Conservation (phyloP, 2,113 vertebrate species). For the Eclectus roratus region DNA sequence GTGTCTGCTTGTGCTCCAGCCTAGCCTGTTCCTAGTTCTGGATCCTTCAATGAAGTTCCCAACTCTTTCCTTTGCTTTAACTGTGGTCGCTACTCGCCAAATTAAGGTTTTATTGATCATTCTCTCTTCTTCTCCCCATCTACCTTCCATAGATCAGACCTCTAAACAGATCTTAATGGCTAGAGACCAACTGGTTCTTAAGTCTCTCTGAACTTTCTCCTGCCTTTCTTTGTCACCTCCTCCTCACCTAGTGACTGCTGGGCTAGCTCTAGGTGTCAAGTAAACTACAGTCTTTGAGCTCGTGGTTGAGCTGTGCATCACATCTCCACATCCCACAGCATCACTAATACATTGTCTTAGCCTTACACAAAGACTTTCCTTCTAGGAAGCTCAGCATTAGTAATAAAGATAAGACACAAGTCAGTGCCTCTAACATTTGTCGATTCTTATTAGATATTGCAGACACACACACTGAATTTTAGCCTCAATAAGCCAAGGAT, state of each 20-base stretch:
- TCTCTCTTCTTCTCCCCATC: not conserved
- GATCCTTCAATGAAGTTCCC: not conserved
- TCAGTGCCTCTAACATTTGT: not conserved
- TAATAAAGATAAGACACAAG: not conserved
- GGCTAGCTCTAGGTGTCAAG: not conserved
- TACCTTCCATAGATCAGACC: not conserved
- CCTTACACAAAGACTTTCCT: not conserved
- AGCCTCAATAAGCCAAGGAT: not conserved
- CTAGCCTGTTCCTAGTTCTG: not conserved
- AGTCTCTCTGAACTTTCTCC: not conserved
- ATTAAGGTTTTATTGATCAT: not conserved
- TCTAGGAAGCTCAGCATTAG: not conserved
- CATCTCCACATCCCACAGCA: not conserved
- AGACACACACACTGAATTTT: not conserved
- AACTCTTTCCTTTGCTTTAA: not conserved
- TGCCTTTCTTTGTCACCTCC: not conserved
- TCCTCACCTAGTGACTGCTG: not conserved
- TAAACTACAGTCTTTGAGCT: not conserved
- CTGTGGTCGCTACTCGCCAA: not conserved
- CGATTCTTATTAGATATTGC: not conserved
- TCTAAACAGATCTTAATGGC: not conserved
- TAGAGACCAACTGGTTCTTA: not conserved
- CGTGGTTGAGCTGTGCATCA: not conserved
- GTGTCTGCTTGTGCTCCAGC: not conserved
- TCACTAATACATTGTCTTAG: not conserved